Conservation (phyloP, 2,113 vertebrate species). For the Eulemur macaco region DNA sequence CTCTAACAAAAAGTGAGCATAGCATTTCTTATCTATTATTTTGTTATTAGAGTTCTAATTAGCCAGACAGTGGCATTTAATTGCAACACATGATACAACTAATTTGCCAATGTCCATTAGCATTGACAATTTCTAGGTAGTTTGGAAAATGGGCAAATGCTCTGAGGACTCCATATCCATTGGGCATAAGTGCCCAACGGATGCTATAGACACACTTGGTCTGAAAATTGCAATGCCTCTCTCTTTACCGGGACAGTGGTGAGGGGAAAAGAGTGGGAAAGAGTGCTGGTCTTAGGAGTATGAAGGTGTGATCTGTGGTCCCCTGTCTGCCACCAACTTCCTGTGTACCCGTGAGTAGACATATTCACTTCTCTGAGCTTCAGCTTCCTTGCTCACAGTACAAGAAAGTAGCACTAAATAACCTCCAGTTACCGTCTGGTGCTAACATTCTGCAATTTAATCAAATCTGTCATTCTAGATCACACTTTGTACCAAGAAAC, state of each 20-base stretch:
- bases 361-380: neutral
- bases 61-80: neutral
- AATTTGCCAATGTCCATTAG: neutral
- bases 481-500: neutral
- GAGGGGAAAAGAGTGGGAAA: neutral
- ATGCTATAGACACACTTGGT: neutral
- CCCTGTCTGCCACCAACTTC: neutral
- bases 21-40: neutral
- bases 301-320: neutral
- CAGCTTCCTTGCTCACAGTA: neutral
- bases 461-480: neutral
- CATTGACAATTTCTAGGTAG: neutral
- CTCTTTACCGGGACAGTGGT: neutral
- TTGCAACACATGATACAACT: neutral
- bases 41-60: neutral
- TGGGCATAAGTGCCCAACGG: no score
- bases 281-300: neutral
- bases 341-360: neutral
- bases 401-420: neutral
- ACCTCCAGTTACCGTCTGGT: neutral
- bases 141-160: neutral
- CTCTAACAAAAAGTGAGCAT: neutral
- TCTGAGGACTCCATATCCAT: neutral
- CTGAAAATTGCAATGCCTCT: neutral
- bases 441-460: neutral